phyloP scores from a whole-genome alignment of 2,888 invertebrate genomes.

The Apamea epomidion region DNA sequence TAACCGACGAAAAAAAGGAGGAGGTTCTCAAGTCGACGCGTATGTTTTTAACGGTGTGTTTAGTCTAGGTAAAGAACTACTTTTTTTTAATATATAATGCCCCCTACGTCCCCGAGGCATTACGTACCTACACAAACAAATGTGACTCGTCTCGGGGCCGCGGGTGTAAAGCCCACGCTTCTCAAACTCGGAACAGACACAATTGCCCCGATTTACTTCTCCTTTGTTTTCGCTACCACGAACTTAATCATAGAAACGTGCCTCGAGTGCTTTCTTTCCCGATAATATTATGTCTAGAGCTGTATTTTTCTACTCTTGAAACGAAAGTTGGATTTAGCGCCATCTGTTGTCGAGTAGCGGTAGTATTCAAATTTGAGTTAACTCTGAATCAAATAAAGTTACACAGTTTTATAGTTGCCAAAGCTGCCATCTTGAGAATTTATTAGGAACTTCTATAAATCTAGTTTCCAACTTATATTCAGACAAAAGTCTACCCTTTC shows the following conservation, averaged over 20 bases:
- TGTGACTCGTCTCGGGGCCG: conserved; percentile 7
- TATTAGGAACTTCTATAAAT: not conserved
- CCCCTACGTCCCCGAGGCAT: not conserved
- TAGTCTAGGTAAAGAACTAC: not conserved
- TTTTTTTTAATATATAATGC: conserved; percentile 23
- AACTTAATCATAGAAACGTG: conserved; percentile 49
- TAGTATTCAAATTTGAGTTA: conserved; percentile 6
- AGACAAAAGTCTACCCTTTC: not conserved
- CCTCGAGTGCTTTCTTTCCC: conserved; percentile 44
- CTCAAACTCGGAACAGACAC: conserved; percentile 46
- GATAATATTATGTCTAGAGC: conserved; percentile 22
- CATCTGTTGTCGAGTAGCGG: conserved; percentile 73
- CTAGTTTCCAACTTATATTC: not conserved
- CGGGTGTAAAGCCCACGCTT: conserved; percentile 46
- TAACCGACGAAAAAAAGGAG: not conserved
- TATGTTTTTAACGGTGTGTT: not conserved
- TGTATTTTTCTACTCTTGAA: conserved; percentile 28
- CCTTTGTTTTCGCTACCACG: conserved; percentile 53
- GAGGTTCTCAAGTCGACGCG: not conserved
- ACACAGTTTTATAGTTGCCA: too few species aligned
- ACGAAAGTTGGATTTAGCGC: conserved; percentile 39
- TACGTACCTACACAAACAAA: conserved; percentile 6
- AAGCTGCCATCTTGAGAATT: conserved; percentile 36
- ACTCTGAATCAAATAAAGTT: not conserved
- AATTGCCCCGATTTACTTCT: conserved; percentile 51